Evolutionary conservation across 2,797 vertebrate species (phyloP), one percentile per base, ranked within the genome.

Genomic region (Scolopax rusticola): DNA sequence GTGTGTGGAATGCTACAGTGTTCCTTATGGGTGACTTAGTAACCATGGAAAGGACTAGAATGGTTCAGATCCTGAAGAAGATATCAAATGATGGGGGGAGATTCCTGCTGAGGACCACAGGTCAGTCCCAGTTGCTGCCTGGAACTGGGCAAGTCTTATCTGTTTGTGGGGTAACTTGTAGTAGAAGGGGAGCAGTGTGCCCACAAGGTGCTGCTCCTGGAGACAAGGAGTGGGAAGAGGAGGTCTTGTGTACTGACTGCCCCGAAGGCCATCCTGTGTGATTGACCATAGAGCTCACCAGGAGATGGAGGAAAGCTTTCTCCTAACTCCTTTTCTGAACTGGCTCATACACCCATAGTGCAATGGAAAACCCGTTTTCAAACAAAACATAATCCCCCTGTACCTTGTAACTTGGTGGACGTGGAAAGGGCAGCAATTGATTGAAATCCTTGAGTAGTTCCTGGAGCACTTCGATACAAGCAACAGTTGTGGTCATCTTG

Each of bases 321-420:
- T 71, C 21, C 60, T 36, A 50, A n/a, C 5, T 50, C 36, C 11
- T 74, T 16, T 60, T 76, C 43, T 32, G 28, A 40, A 23, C 38
- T 45, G 6, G 2, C 15, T 75, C 2, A 2, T 2, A 2, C 32
- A 56, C 27, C 38, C 24, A 6, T 18, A 30, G 9, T 0, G 1
- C 17, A 36, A 57, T 8, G 24, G 45, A 24, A 71, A 77, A n/a
- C 40, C 4, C 48, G 21, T 53, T 65, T 79, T 24, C 33, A 74
- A 20, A 41, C 18, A 41, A 30, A 77, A 28, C 6, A 10, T 15
- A 38, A 45, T 41, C 3, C 1, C 9, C 43, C 16, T 59, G 2
- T 32, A 28, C 25, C 12, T 32, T 47, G 17, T 41, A 28, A 38
- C 41, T 9, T 36, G 73, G 5, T 8, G 30, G 30, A 3, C 17